A percentile compares a stretch with the other conserved stretches of the same genome.
phyloP scores from a whole-genome alignment of 2,888 invertebrate genomes.

The Taphrorychus bicolor region DNA sequence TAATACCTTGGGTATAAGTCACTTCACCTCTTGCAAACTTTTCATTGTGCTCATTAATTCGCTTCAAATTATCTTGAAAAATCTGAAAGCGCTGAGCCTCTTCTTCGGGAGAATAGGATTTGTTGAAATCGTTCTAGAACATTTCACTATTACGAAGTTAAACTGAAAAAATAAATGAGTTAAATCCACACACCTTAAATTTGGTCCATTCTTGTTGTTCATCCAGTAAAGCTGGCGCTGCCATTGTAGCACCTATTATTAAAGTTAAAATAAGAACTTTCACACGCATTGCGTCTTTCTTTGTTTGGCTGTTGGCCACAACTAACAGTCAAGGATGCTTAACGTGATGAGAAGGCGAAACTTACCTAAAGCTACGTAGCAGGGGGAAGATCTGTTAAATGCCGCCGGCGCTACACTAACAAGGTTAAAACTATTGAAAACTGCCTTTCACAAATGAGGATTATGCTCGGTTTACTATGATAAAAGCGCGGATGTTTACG shows the following conservation, averaged over 20 bases:
- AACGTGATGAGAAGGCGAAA: too few species aligned
- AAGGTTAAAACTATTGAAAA: not conserved
- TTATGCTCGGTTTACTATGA: too few species aligned
- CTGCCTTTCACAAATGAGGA: not conserved
- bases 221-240: slow-evolving; percentile 11
- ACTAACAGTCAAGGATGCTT: too few species aligned
- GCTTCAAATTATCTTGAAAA: slow-evolving; percentile 36
- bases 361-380: not conserved
- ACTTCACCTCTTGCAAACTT: slow-evolving; percentile 39
- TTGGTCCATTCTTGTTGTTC: slow-evolving; percentile 31
- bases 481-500: too few species aligned
- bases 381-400: not conserved
- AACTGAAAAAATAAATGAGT: not conserved
- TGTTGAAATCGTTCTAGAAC: slow-evolving; percentile 34
- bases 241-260: not conserved
- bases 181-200: slow-evolving; percentile 35
- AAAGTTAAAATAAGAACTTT: not conserved
- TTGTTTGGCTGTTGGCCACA: too few species aligned
- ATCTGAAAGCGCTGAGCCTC: slow-evolving; percentile 36
- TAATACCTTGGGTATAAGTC: slow-evolving; percentile 35
- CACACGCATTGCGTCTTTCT: not conserved
- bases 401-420: not conserved
- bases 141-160: not conserved
- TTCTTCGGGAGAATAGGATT: slow-evolving; percentile 39
- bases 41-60: slow-evolving; percentile 38